Percentiles rank a stretch among this genome's conserved stretches.
phyloP scores from a whole-genome alignment of 2,888 invertebrate species.

The Oscheius sp. region DNA sequence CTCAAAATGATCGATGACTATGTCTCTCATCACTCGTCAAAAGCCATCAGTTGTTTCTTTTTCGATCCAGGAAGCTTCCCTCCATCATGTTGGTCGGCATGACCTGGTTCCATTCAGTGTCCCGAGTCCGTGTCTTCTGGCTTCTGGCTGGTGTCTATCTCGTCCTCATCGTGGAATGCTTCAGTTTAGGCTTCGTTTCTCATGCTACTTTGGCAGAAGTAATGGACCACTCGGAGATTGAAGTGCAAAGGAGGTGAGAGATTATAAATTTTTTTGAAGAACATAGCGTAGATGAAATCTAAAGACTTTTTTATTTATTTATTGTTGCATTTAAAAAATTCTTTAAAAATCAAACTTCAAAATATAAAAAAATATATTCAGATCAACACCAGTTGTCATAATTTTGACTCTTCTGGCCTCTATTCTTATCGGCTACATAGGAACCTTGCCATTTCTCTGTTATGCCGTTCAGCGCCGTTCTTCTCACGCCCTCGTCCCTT shows the following conservation, averaged over 20 bases:
- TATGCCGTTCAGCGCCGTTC: conserved; percentile 25
- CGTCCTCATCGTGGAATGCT: conserved; percentile 27
- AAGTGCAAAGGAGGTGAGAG: conserved; percentile 19
- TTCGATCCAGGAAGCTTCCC: conserved; percentile 2
- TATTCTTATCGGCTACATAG: conserved; percentile 16
- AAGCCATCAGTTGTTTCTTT: conserved; percentile 12
- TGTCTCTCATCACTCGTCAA: background rate
- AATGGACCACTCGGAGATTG: conserved; percentile 25
- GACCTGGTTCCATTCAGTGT: background rate
- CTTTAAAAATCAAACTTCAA: too few species aligned
- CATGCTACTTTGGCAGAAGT: conserved; percentile 31
- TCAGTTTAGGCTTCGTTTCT: conserved; percentile 24
- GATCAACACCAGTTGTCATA: conserved; percentile 21
- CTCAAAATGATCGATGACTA: too few species aligned
- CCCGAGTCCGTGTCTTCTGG: conserved; percentile 7
- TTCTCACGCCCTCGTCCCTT: conserved; percentile 22
- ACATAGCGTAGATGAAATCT: too few species aligned
- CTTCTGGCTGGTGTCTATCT: conserved; percentile 23
- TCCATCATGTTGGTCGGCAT: background rate
- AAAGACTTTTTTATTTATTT: too few species aligned
- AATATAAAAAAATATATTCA: too few species aligned
- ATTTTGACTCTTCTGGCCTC: conserved; percentile 26
- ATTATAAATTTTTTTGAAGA: too few species aligned
- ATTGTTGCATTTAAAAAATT: too few species aligned
- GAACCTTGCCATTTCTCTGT: conserved; percentile 22